phyloP scores from a whole-genome alignment of 2,888 invertebrate species.

The Thumatha senex region DNA sequence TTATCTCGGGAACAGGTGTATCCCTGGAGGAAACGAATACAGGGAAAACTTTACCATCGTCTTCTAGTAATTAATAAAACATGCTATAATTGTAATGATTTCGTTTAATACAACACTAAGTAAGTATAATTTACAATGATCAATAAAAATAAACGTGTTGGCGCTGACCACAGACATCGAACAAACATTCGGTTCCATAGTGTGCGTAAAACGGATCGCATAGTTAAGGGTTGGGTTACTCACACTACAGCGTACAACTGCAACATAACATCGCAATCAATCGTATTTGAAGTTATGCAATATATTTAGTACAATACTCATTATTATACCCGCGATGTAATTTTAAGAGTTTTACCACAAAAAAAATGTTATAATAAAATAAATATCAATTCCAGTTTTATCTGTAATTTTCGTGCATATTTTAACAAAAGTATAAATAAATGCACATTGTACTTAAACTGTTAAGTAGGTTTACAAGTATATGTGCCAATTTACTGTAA shows the following conservation, averaged over 20 bases:
- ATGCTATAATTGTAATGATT: slow-evolving; percentile 73
- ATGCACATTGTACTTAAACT: slow-evolving; percentile 37
- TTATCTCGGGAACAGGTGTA: too few relatives aligned
- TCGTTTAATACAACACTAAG: slow-evolving; percentile 83
- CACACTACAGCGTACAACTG: slow-evolving; percentile 35
- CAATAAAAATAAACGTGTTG: slow-evolving; percentile 60
- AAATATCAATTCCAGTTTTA: slow-evolving; percentile 30
- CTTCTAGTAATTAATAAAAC: slow-evolving; percentile 44
- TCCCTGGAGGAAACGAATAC: too few relatives aligned
- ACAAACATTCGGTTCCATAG: slow-evolving; percentile 24
- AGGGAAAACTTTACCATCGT: too few relatives aligned
- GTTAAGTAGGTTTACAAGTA: slow-evolving; percentile 31
- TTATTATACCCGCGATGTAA: neutral
- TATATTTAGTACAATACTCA: neutral
- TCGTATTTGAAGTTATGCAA: neutral
- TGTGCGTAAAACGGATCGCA: slow-evolving; percentile 32
- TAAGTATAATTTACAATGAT: slow-evolving; percentile 82
- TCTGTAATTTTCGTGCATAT: slow-evolving; percentile 24
- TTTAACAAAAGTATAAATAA: slow-evolving; percentile 23
- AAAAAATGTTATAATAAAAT: slow-evolving; percentile 12
- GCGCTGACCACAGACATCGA: slow-evolving; percentile 35
- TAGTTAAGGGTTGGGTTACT: slow-evolving; percentile 12
- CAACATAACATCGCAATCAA: slow-evolving; percentile 8
- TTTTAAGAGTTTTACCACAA: slow-evolving; percentile 3
- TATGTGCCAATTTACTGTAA: slow-evolving; percentile 10